phyloP scores from a whole-genome alignment of 2,797 vertebrate species.

The Betta splendens region DNA sequence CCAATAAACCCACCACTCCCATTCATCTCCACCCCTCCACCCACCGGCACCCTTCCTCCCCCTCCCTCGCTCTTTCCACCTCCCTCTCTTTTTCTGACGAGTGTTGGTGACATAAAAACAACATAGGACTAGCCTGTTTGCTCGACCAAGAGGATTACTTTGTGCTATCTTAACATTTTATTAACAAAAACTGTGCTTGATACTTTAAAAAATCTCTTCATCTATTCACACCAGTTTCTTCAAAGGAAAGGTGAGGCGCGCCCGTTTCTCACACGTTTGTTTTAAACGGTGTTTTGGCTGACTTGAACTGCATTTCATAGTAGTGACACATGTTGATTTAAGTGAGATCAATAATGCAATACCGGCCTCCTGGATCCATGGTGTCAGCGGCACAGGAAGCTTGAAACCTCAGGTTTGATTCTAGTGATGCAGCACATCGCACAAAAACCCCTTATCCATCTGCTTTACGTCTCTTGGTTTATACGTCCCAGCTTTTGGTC shows the following conservation, averaged over 20 bases:
- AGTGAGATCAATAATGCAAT: conserved; percentile 56
- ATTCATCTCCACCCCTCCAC: conserved; percentile 61
- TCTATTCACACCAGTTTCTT: conserved; percentile 23
- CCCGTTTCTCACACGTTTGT: conserved; percentile 11
- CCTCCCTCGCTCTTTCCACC: conserved; percentile 27
- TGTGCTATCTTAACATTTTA: conserved; percentile 24
- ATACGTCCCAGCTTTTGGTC: conserved; percentile 3
- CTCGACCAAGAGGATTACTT: conserved; percentile 44
- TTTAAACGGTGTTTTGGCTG: conserved; percentile 9
- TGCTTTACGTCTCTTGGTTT: neutral
- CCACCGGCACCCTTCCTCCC: conserved; percentile 46
- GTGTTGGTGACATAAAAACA: conserved; percentile 60
- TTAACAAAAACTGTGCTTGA: conserved; percentile 6
- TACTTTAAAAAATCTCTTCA: conserved; percentile 19
- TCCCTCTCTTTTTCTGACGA: conserved; percentile 23
- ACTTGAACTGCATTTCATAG: conserved; percentile 24
- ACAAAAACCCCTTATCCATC: conserved; percentile 12
- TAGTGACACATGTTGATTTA: conserved; percentile 61
- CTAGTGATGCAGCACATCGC: conserved; percentile 24
- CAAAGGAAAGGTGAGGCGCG: conserved; percentile 55
- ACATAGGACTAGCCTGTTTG: conserved; percentile 58
- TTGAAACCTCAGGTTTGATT: conserved; percentile 32
- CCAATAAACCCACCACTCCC: conserved; percentile 80
- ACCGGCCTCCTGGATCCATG: conserved; percentile 18
- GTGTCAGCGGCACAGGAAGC: conserved; percentile 46